A percentile compares a stretch with the other conserved stretches of the same genome.
Conservation (phyloP, 2,797 vertebrate species). For the Sparus aurata region DNA sequence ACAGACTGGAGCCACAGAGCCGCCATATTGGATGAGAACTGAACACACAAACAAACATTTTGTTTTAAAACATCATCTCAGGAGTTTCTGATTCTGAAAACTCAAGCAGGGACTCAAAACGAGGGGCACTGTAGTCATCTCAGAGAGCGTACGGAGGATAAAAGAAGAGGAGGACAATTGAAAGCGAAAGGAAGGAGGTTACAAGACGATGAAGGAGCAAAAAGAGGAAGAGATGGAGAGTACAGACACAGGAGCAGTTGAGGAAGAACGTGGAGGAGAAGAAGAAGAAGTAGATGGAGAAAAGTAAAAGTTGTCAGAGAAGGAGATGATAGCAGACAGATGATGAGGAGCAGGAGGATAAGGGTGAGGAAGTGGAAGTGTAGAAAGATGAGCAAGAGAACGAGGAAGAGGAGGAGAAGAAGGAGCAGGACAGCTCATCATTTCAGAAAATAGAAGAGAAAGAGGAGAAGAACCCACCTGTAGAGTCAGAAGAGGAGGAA, state of each 20-base stretch:
- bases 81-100: no score
- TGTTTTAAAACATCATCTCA: no score
- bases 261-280: not conserved
- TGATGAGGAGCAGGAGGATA: no score
- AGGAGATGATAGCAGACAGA: not conserved
- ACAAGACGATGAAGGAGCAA: no score
- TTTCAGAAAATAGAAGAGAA: not conserved
- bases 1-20: slow-evolving; percentile 89
- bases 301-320: not conserved
- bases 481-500: slow-evolving; percentile 5
- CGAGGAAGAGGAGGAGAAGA: no score
- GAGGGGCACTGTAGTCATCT: no score
- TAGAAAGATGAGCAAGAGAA: not conserved
- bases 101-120: no score
- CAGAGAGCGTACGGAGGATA: not conserved
- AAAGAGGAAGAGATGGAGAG: slow-evolving; percentile 34
- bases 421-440: no score
- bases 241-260: not conserved
- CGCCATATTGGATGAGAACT: slow-evolving; percentile 88
- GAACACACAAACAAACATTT: slow-evolving; percentile 17
- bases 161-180: not conserved
- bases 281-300: not conserved
- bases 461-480: slow-evolving; percentile 1
- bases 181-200: not conserved
- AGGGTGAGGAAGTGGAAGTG: no score